Base-by-base conservation (phyloP, 53 echinoderm and acorn worm species). In the Glandiceps talaboti region DNA sequence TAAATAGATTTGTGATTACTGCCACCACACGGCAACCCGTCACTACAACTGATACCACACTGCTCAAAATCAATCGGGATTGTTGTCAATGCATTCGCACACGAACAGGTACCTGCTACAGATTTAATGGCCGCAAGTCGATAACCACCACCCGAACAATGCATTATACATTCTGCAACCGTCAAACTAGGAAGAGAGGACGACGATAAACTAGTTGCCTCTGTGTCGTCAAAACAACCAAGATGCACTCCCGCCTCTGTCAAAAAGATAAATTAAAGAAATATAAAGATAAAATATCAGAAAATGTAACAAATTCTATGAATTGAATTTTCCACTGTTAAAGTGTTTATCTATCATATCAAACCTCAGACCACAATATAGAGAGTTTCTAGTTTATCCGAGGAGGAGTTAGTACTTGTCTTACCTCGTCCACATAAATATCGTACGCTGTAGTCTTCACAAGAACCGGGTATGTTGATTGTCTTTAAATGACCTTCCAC, bases 21-120 rank as follows among this genome's bases (percentile, higher is more conserved):
- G 14, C 92, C 92, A 27, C 92, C 92, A 28, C 92, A 92, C 25
- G 92, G 92, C 31, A 85, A 87, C n/a, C 73, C 33, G 73, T 86
- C 88, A 20, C 32, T 87, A 28, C 92, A 92, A 28, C 78, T 83
- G 30, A 31, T n/a, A 10, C 77, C 82, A 73, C 92, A 92, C 73
- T 82, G 77, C 6, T 76, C 29, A 1, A 32, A 26, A 14, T 73
- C 25, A 0, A 77, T 77, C 31, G 73, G 31, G 75, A 81, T 33
- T 77, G 77, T 83, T 30, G 76, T 81, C 86, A 90, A 78, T 26
- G 81, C 76, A 74, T 87, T 90, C 14, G 85, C 87, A 76, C 92
- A 92, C 27, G 89, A 86, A 74, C 92, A 92, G 78, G 84, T 77
- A 14, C 74, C 82, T 1, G 77, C 26, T 0, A 80, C 80, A 1